A percentile compares a stretch with the other conserved stretches of the same genome.
Evolutionary conservation across 2,113 vertebrate species (phyloP).

Genomic region (Morphnarchus princeps): DNA sequence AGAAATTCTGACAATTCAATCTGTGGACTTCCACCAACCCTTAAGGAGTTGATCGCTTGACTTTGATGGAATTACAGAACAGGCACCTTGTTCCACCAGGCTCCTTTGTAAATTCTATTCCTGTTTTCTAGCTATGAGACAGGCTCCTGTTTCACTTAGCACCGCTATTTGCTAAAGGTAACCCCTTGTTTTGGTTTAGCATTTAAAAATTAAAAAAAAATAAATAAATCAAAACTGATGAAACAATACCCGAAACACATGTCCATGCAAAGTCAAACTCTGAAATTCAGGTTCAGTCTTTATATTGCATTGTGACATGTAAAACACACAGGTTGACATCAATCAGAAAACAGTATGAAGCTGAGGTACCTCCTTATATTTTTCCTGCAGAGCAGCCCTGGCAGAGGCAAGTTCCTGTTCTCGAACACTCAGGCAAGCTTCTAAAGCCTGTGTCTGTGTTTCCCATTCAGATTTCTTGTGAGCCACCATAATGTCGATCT

Average conservation of each 20-base stretch:
- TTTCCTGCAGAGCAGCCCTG: constrained; percentile 74
- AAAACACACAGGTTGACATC: not conserved
- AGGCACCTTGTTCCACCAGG: not conserved
- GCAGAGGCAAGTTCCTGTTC: constrained; percentile 81
- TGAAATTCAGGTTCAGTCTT: not conserved
- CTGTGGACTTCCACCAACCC: not conserved
- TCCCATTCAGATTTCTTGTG: constrained; percentile 89
- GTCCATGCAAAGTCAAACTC: not conserved
- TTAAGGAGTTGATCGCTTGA: not conserved
- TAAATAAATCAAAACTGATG: no score
- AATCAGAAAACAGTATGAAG: not conserved
- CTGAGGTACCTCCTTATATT: constrained; percentile 82
- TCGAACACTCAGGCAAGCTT: constrained; percentile 74
- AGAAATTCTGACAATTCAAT: not conserved
- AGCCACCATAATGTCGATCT: constrained; percentile 96
- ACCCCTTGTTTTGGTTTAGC: not conserved
- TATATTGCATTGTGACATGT: not conserved
- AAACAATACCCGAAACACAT: not conserved
- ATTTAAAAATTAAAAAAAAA: not conserved
- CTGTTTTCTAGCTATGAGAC: not conserved
- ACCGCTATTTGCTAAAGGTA: not conserved
- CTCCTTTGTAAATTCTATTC: not conserved
- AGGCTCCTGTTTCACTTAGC: not conserved
- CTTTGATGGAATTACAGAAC: not conserved
- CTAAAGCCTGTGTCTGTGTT: constrained; percentile 76